Evolutionary conservation across 2,888 invertebrate genomes (phyloP), one percentile per base, ranked within the genome.

Genomic region (Macrosiphum euphorbiae): DNA sequence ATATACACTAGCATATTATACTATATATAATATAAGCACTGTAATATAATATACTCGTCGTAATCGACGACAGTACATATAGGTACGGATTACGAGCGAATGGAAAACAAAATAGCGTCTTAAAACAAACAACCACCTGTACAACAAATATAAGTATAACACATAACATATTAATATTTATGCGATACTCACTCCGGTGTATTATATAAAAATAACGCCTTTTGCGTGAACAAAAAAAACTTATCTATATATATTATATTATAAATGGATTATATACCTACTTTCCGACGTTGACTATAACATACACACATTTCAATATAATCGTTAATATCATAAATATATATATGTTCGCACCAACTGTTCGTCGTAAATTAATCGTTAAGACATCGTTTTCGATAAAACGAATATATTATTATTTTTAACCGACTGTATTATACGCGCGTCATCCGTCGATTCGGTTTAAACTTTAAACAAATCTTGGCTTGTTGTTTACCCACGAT

Each of bases 401-500:
- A 86, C 86, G 47, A 44, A 47, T 86, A n/a, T 88, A 41, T 88
- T 88, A 88, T 88, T 88, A 55, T 52, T 52, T 35, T 88, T 52
- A 88, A 88, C 88, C 52, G 35, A 88, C 78, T 78, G 20, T 78
- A 78, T 78, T 35, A 78, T 35, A 20, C 88, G 44, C 87, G 52
- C 87, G 35, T 78, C 78, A 8, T 78, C 78, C 35, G 78, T 78
- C 78, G 35, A 78, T 78, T 78, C 20, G 35, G 50, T 88, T 88
- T 35, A 78, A 20, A 78, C 20, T 88, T 88, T 88, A 88, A 88
- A 88, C 88, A n/a, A 88, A 50, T n/a, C 35, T n/a, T n/a, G 35
- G 35, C 13, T 88, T 35, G 88, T 55, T 88, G 35, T 88, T 88
- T 88, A 88, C 52, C 55, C 50, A 35, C 52, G 41, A 52, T 24